These are phyloP conservation scores for Proctacanthus coquilletti DNA, from an alignment of 1,140 invertebrate genomes.

Conservation along the genomic window DNA sequence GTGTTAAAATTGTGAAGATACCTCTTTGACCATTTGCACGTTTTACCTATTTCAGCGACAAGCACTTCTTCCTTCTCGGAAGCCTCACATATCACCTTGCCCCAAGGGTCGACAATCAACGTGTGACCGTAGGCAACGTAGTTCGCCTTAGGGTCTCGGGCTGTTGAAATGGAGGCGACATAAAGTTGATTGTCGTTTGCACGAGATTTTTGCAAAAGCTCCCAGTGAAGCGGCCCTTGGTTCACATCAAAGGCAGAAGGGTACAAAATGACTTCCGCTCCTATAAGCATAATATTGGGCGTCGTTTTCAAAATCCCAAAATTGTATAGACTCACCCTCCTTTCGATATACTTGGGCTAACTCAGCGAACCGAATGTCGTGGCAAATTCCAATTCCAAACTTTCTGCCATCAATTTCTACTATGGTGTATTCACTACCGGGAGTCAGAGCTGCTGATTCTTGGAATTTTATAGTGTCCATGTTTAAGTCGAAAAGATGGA, in stretches of 20 bases:
- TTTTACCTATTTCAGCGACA: constrained; percentile 49
- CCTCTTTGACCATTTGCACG: neutral
- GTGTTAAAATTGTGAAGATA: constrained; percentile 6
- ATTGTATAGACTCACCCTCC: constrained; percentile 10
- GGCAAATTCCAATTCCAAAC: constrained; percentile 85
- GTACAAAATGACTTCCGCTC: constrained; percentile 71
- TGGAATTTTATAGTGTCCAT: constrained; percentile 84
- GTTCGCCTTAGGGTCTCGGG: constrained; percentile 48
- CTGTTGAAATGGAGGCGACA: constrained; percentile 58
- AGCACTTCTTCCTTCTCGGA: constrained; percentile 56
- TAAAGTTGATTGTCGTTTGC: constrained; percentile 80
- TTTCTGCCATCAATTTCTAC: constrained; percentile 57
- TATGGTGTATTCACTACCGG: constrained; percentile 56
- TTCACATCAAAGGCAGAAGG: constrained; percentile 94
- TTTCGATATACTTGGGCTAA: constrained; percentile 69
- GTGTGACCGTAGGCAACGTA: constrained; percentile 87
- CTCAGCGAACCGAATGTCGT: constrained; percentile 84
- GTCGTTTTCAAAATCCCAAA: constrained; percentile 4
- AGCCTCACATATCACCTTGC: constrained; percentile 53
- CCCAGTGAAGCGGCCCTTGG: constrained; percentile 89
- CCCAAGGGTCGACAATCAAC: constrained; percentile 77
- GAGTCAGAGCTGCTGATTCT: constrained; percentile 66
- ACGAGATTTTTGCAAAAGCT: constrained; percentile 58
- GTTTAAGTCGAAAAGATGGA: constrained; percentile 91
- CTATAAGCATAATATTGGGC: too few species aligned